Evolutionary conservation across 2,113 vertebrate species (phyloP), one percentile per base, ranked within the genome.

Genomic region (Gallinago paraguaiae): DNA sequence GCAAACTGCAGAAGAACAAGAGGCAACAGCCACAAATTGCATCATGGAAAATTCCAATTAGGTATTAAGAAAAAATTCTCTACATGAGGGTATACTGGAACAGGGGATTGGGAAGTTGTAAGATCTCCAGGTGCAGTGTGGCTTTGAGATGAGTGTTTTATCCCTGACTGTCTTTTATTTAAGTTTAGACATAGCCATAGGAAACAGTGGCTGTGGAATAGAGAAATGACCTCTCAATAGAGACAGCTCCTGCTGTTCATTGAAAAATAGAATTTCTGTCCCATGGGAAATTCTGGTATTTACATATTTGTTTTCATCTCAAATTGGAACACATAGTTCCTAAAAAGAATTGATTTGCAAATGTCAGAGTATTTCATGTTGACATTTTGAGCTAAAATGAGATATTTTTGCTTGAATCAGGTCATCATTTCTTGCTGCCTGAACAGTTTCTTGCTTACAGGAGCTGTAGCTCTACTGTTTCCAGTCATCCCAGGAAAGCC

Each of bases 231-330:
- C 60, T 94, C 91, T 87, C 78, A 19, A 65, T 64, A 72, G 63
- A 90, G 86, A 59, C 56, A 79, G 24, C 41, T 91, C 31, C 45
- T 88, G 18, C 68, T 48, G 50, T 72, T 94, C 79, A n/a, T 17
- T 80, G 92, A 88, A 94, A 94, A 95, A 69, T 31, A 85, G 54
- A 72, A 82, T 83, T 88, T 74, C 90, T 2, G 3, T 93, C 94
- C 71, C 71, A 13, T 60, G 85, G 88, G 93, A 96, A 96, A 96
- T 96, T 90, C 79, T 95, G 93, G 60, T 95, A 88, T 97, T 96
- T 96, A 92, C 79, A 23, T 94, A 80, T 94, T 95, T 92, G 71
- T 96, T 95, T 96, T 96, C 54, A 80, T 92, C 90, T 96, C 88
- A 90, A 78, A 92, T 93, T 90, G 75, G 64, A 95, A 67, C 85